Conservation (phyloP, 2,888 invertebrate genomes). For the Apamea anceps region DNA sequence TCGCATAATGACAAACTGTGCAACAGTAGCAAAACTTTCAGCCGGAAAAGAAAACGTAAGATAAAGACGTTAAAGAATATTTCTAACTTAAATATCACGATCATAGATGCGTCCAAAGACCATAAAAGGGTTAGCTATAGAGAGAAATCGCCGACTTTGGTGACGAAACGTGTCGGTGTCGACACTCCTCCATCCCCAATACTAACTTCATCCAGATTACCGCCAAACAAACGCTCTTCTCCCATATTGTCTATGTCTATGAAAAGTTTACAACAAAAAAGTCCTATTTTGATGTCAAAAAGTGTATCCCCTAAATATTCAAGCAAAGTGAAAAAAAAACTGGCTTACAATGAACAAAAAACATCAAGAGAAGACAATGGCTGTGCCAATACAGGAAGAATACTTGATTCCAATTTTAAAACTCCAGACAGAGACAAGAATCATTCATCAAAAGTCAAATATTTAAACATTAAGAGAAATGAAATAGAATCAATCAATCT, state of each 20-base stretch:
- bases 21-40: constrained; percentile 60
- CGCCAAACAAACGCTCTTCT: constrained; percentile 64
- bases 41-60: constrained; percentile 80
- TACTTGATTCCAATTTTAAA: constrained; percentile 3
- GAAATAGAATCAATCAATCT: not conserved
- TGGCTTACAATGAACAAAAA: constrained; percentile 65
- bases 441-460: not conserved
- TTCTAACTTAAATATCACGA: constrained; percentile 79
- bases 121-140: constrained; percentile 43
- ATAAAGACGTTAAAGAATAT: constrained; percentile 74
- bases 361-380: constrained; percentile 3
- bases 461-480: not conserved
- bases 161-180: constrained; percentile 39
- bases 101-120: constrained; percentile 69
- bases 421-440: constrained; percentile 10
- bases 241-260: constrained; percentile 68
- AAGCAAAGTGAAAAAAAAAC: constrained; percentile 75
- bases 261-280: constrained; percentile 66
- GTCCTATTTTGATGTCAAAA: constrained; percentile 78
- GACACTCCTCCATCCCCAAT: constrained; percentile 68
- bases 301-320: constrained; percentile 66
- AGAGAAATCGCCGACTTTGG: constrained; percentile 72
- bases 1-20: constrained; percentile 54
- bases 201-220: constrained; percentile 59
- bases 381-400: not conserved